These are phyloP conservation scores for Corythoichthys intestinalis DNA, from an alignment of 2,113 vertebrate genomes.

Conservation along the genomic window DNA sequence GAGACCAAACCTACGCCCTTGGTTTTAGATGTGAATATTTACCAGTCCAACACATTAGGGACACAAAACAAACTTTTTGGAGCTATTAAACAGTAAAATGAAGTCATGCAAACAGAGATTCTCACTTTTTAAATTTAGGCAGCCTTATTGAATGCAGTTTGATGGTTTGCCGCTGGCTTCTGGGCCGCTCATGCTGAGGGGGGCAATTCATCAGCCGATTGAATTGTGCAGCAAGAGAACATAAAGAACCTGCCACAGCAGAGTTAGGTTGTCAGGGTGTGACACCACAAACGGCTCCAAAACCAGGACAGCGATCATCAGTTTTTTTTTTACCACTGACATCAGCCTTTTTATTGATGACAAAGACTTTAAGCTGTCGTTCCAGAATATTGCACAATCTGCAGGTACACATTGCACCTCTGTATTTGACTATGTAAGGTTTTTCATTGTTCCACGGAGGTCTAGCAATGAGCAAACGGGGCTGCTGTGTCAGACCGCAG, in stretches of 20 bases:
- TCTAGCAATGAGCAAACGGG: too few species aligned
- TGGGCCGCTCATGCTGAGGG: constrained; percentile 36
- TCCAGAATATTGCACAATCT: constrained; percentile 7
- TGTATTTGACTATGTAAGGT: not conserved
- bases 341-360: constrained; percentile 31
- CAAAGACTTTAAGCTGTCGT: constrained; percentile 11
- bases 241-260: constrained; percentile 57
- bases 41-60: constrained; percentile 25
- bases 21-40: constrained; percentile 26
- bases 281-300: constrained; percentile 42
- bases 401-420: not conserved
- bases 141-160: constrained; percentile 25
- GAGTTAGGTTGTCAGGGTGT: constrained; percentile 42
- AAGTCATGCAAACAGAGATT: not conserved
- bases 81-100: not conserved
- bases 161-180: constrained; percentile 37
- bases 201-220: constrained; percentile 63
- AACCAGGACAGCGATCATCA: constrained; percentile 38
- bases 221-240: constrained; percentile 61
- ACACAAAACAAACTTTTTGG: constrained; percentile 4
- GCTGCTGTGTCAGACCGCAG: not conserved
- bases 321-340: constrained; percentile 46
- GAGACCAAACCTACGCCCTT: too few species aligned
- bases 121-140: constrained; percentile 7
- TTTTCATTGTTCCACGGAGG: not conserved